Evolutionary conservation across 1,140 invertebrate species (phyloP).

Genomic region (Diachasmimorpha longicaudata): DNA sequence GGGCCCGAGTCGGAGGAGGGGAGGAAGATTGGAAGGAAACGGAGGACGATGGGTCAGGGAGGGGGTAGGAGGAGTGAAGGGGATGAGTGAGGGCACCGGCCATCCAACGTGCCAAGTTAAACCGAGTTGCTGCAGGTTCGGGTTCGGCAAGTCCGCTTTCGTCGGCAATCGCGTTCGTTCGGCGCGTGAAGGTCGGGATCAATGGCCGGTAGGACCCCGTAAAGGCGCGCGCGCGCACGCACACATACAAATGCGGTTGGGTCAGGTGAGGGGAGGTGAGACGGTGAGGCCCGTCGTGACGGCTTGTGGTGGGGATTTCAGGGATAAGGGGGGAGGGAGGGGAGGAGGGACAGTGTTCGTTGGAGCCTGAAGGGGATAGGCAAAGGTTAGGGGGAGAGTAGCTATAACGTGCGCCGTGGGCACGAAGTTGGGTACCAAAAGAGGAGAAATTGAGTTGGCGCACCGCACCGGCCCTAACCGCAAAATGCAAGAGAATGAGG

Average conservation of each 20-base stretch:
- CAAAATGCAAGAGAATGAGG: background rate
- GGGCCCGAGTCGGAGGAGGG: too few relatives aligned
- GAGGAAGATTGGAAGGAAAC: slow-evolving; percentile 9
- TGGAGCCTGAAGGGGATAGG: background rate
- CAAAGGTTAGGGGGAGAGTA: slow-evolving; percentile 13
- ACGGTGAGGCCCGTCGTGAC: slow-evolving; percentile 19
- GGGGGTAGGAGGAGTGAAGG: background rate
- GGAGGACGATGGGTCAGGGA: slow-evolving; percentile 5
- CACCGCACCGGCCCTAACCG: slow-evolving; percentile 37
- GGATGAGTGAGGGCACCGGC: slow-evolving; percentile 28
- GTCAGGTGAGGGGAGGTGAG: slow-evolving; percentile 19
- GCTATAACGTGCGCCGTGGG: slow-evolving; percentile 35
- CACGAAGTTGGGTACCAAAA: slow-evolving; percentile 61
- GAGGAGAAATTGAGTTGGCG: slow-evolving; percentile 63
- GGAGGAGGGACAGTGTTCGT: background rate
- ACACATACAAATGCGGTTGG: slow-evolving; percentile 4
- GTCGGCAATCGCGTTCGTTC: slow-evolving; percentile 60
- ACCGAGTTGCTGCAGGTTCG: slow-evolving; percentile 48
- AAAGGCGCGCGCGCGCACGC: slow-evolving; percentile 35
- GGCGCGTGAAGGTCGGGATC: slow-evolving; percentile 64
- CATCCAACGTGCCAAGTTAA: slow-evolving; percentile 31
- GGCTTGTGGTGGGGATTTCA: slow-evolving; percentile 19
- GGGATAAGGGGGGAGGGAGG: slow-evolving; percentile 11
- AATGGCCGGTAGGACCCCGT: slow-evolving; percentile 61
- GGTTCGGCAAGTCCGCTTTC: slow-evolving; percentile 54